A percentile compares a stretch with the other conserved stretches of the same genome.
These are phyloP conservation scores for Triplophysa rosa DNA, from an alignment of 2,113 vertebrate genomes.

Conservation along the genomic window DNA sequence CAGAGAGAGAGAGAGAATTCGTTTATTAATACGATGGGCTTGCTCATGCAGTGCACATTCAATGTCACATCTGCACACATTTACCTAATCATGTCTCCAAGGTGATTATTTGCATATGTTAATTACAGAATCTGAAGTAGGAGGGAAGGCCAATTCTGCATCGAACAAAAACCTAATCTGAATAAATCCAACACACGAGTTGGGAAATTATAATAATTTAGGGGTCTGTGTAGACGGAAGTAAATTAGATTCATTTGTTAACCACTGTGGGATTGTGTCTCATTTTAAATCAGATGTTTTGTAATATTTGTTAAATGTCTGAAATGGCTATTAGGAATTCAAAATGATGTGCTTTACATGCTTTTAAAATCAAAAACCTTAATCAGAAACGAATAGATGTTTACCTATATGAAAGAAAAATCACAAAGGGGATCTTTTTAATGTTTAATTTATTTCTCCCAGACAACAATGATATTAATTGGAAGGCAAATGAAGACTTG, in stretches of 20 bases:
- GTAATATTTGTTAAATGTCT: neutral
- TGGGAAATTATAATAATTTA: slow-evolving; percentile 53
- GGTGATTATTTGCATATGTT: slow-evolving; percentile 75
- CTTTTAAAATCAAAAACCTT: neutral
- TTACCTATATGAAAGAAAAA: too few species aligned
- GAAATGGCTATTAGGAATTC: neutral
- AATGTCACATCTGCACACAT: slow-evolving; percentile 69
- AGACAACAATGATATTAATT: neutral
- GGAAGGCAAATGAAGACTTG: too few species aligned
- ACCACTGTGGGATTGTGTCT: slow-evolving; percentile 41
- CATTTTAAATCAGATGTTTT: neutral
- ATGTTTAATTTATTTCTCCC: neutral
- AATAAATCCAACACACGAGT: slow-evolving; percentile 47
- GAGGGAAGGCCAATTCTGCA: slow-evolving; percentile 46
- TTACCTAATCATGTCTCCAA: slow-evolving; percentile 65
- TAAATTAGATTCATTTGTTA: slow-evolving; percentile 47
- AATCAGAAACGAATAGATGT: neutral
- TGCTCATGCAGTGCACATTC: slow-evolving; percentile 59
- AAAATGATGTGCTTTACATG: neutral
- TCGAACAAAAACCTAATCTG: slow-evolving; percentile 56
- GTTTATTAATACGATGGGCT: slow-evolving; percentile 59
- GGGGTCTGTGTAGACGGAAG: slow-evolving; percentile 45
- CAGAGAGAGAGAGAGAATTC: slow-evolving; percentile 53
- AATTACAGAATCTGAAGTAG: slow-evolving; percentile 64
- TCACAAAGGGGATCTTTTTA: neutral